Conservation (phyloP, 2,797 vertebrate species). For the Pipistrellus pipistrellus region DNA sequence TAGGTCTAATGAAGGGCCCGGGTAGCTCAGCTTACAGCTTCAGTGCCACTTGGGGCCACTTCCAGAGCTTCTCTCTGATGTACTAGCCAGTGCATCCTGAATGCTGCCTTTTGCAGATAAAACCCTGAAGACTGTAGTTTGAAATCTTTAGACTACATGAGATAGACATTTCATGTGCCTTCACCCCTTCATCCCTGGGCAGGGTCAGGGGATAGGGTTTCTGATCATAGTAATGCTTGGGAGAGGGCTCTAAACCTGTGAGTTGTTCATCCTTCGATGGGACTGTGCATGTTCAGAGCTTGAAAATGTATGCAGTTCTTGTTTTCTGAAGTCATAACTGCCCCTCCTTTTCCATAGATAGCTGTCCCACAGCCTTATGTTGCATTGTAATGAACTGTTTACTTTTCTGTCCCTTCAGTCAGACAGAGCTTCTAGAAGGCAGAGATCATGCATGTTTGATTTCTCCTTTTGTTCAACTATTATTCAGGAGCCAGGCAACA, state of each 20-base stretch:
- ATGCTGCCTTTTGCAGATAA: constrained; percentile 40
- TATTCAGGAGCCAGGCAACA: neutral
- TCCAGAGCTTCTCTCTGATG: constrained; percentile 34
- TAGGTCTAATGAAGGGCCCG: neutral
- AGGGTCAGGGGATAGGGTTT: too few species aligned
- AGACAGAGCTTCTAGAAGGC: neutral
- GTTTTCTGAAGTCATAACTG: neutral
- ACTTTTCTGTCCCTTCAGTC: neutral
- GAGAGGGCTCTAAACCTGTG: neutral
- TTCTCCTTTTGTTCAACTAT: neutral
- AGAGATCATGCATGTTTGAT: neutral
- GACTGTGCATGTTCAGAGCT: neutral
- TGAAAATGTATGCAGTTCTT: neutral
- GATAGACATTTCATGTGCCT: neutral
- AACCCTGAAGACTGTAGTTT: constrained; percentile 1
- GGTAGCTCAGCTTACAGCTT: neutral
- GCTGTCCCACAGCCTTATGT: neutral
- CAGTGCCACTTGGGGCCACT: neutral
- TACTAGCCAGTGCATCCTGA: neutral
- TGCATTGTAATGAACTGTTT: constrained; percentile 22
- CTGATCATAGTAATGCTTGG: too few species aligned
- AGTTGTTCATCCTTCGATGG: neutral
- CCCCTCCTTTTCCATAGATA: neutral
- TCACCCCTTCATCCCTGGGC: too few species aligned
- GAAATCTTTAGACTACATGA: neutral